Evolutionary conservation across 2,797 vertebrate genomes (phyloP).

Genomic region (Danio choprae): DNA sequence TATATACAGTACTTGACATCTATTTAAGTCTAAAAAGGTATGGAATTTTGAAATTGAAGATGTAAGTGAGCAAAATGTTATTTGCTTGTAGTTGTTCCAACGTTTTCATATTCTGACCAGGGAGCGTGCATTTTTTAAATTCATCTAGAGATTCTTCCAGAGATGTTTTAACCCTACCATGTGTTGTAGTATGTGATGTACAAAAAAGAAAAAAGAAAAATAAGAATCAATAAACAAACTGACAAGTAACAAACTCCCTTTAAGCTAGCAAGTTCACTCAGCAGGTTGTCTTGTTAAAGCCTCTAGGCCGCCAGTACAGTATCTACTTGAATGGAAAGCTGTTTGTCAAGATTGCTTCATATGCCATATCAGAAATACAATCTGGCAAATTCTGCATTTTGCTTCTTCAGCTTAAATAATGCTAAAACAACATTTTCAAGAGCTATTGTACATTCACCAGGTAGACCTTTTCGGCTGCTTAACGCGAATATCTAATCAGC

Average conservation of each 20-base stretch:
- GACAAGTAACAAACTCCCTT: neutral
- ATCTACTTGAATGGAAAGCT: conserved; percentile 7
- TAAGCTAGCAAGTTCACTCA: conserved; percentile 14
- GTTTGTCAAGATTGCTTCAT: conserved; percentile 11
- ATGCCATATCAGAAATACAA: conserved; percentile 10
- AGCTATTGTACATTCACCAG: no score
- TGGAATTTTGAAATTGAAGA: no score
- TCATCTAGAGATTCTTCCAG: no score
- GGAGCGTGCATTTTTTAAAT: no score
- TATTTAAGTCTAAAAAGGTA: no score
- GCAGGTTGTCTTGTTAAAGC: neutral
- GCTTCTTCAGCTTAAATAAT: conserved; percentile 9
- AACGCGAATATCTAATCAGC: no score
- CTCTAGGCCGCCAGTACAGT: neutral
- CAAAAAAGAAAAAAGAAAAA: neutral
- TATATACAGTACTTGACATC: no score
- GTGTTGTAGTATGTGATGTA: neutral
- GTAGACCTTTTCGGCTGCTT: no score
- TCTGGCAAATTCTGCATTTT: neutral
- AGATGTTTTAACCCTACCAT: neutral
- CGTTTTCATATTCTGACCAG: no score
- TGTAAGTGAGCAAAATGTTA: no score
- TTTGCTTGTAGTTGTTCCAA: no score
- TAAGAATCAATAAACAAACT: neutral
- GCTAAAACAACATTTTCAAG: neutral